phyloP scores from a whole-genome alignment of 1,140 invertebrate species.

The Calycopis cecrops region DNA sequence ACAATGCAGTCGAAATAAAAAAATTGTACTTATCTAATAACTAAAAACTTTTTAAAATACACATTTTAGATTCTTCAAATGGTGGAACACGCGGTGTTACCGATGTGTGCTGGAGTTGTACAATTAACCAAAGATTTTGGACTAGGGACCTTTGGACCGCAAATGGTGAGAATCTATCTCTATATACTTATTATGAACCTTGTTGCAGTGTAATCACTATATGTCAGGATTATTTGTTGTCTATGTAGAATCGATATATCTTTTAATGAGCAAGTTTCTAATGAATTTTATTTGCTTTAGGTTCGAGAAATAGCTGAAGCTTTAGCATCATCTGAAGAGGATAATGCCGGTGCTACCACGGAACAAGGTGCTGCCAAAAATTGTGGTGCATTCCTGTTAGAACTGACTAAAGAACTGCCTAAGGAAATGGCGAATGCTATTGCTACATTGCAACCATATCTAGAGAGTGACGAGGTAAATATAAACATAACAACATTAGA shows the following conservation, averaged over 20 bases:
- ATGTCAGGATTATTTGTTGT: background rate
- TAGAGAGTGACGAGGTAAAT: conserved; percentile 70
- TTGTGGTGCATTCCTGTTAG: conserved; percentile 81
- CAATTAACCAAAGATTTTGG: conserved; percentile 79
- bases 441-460: conserved; percentile 55
- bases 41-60: no score
- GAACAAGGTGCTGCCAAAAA: conserved; percentile 77
- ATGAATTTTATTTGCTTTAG: conserved; percentile 18
- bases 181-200: background rate
- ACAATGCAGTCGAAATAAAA: no score
- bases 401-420: conserved; percentile 80
- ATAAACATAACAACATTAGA: background rate
- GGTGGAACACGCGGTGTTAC: conserved; percentile 80
- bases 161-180: conserved; percentile 71
- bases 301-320: conserved; percentile 82
- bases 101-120: conserved; percentile 81
- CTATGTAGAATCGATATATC: background rate
- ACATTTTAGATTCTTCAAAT: conserved; percentile 82
- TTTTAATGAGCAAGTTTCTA: background rate
- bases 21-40: no score
- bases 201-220: background rate
- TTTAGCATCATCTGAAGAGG: conserved; percentile 70
- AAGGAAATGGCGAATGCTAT: conserved; percentile 78
- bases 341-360: conserved; percentile 74
- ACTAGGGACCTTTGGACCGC: conserved; percentile 79